Evolutionary conservation across 2,888 invertebrate species (phyloP).

Genomic region (Argyra leucocephala): DNA sequence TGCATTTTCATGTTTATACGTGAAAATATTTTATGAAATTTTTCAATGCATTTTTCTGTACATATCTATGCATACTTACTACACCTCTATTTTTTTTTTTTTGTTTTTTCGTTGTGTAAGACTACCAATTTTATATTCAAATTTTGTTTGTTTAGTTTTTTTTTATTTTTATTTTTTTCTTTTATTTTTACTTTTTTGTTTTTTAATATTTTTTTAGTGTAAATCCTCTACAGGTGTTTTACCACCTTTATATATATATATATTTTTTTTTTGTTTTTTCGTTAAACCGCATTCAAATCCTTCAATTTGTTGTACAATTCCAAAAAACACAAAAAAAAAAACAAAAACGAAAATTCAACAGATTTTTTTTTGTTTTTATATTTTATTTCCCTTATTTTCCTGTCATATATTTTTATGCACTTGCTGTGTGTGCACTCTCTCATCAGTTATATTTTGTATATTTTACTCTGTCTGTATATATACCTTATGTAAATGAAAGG

Average conservation of each 20-base stretch:
- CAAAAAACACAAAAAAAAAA: neutral
- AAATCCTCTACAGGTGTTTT: neutral
- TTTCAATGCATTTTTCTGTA: too few species aligned
- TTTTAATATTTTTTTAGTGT: too few species aligned
- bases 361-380: neutral
- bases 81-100: too few species aligned
- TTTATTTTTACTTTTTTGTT: neutral
- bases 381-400: neutral
- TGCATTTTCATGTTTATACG: too few species aligned
- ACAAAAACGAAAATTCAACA: neutral
- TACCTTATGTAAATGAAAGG: neutral
- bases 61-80: too few species aligned
- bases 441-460: neutral
- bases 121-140: too few species aligned
- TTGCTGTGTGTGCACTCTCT: neutral
- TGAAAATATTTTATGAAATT: too few species aligned
- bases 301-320: neutral
- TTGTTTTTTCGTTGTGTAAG: too few species aligned
- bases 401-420: neutral
- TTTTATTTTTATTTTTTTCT: neutral
- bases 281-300: neutral
- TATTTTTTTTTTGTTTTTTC: too few species aligned
- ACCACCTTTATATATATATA: too few species aligned
- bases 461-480: neutral
- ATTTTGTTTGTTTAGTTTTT: too few species aligned